Conservation (phyloP, 92 coral and sea anemone genomes). For the Palythoa grandiflora region DNA sequence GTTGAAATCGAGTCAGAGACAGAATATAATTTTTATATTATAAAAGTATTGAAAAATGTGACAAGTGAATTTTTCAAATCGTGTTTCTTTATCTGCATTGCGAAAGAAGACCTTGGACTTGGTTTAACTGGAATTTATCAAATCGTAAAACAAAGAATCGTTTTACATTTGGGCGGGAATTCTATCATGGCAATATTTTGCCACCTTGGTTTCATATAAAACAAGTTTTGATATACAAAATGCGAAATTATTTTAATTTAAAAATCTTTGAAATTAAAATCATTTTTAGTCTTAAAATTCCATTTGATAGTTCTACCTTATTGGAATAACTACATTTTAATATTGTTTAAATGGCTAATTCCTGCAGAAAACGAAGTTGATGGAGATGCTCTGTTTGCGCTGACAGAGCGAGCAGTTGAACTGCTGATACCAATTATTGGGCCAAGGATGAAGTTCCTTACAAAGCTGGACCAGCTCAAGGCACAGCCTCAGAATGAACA, state of each 20-base stretch:
- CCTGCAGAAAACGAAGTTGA: constrained; percentile 65
- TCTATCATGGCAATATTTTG: background rate
- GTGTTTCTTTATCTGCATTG: background rate
- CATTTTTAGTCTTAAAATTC: constrained; percentile 1
- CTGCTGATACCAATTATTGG: constrained; percentile 67
- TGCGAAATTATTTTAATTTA: background rate
- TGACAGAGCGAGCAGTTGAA: constrained; percentile 71
- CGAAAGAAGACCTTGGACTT: background rate
- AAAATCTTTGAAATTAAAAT: background rate
- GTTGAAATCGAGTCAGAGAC: background rate
- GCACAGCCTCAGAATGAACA: background rate
- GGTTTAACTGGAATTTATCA: background rate
- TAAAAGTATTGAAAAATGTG: background rate
- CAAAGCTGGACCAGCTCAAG: constrained; percentile 32
- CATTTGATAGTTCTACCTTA: background rate
- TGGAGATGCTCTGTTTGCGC: constrained; percentile 52
- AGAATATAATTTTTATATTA: background rate
- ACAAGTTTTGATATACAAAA: background rate
- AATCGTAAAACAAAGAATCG: background rate
- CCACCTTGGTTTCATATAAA: constrained; percentile 6
- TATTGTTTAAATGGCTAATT: background rate
- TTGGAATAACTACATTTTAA: background rate
- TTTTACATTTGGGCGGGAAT: constrained; percentile 6
- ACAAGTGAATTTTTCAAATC: background rate
- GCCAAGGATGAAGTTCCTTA: constrained; percentile 71